Base-by-base conservation (phyloP, 2,888 invertebrate species). In the Tenthredo amoena region DNA sequence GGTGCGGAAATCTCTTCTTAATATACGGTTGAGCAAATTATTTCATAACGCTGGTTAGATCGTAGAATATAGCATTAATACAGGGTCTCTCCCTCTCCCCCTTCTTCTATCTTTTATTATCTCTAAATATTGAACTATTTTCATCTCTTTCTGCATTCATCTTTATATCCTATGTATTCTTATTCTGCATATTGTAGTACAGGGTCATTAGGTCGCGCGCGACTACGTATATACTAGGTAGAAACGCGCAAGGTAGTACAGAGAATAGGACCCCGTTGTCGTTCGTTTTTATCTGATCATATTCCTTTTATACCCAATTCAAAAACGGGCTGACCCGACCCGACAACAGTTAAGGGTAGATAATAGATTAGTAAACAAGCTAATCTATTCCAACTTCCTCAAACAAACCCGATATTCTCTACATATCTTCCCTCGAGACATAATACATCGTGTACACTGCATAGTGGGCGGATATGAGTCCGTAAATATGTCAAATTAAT, bases 1-100 rank as follows among this genome's bases (percentile, higher is more conserved):
- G 90, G 90, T 90, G 90, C 86, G 47, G 34, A 47, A 62, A 85
- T 85, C 77, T 50, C 85, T 85, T 50, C 85, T 85, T 68, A n/a
- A 74, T 43, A 77, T 43, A 88, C 87, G 87, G 87, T 87, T 87
- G 81, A 87, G 77, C 87, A 88, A 89, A 90, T 89, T 87, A 88
- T 89, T 90, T 89, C 89, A 88, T 89, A 90, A 74, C 79, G 83
- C 34, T 65, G 40, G 31, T 47, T 68, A 83, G 43, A 68, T 71
- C 31, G 83, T 40, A 62, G 7, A 74, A 62, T 37, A 26, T 55
- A 55, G 6, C 6, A n/a, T 55, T n/a, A 55, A 55, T 55, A 55
- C n/a, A n/a, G 55, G n/a, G n/a, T 18, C 50, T 50, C 6, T 18
- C 18, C n/a, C 34, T 37, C 26, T 4, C 65, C 40, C 68, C 34